Percentiles rank a stretch among this genome's conserved stretches.
Evolutionary conservation across 2,113 vertebrate species (phyloP).

Genomic region (Epinephelus lanceolatus): DNA sequence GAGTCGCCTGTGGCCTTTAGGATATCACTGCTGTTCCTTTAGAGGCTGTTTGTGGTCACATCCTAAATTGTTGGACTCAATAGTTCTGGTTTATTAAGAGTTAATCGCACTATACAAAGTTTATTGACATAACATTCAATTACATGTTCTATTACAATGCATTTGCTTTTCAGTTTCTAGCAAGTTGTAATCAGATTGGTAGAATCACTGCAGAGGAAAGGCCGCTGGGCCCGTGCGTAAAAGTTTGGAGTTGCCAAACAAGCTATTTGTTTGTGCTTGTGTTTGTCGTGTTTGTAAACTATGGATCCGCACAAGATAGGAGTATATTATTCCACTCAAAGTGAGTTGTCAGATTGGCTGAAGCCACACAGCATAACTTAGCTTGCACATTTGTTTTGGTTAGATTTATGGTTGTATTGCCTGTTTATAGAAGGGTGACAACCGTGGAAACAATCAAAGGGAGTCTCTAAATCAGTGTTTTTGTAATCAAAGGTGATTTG

Average conservation of each 20-base stretch:
- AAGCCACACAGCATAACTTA: not conserved
- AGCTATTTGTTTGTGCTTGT: not conserved
- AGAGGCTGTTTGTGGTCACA: not conserved
- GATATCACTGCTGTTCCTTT: no score
- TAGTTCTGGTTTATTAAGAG: not conserved
- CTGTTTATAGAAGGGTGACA: not conserved
- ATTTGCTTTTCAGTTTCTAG: not conserved
- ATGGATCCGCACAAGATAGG: fast-evolving
- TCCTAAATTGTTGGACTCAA: not conserved
- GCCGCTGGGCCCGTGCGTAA: not conserved
- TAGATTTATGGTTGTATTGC: not conserved
- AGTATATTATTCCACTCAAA: not conserved
- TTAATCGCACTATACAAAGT: not conserved
- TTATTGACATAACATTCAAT: not conserved
- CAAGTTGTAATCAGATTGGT: not conserved
- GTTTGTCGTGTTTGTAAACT: not conserved
- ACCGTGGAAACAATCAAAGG: not conserved
- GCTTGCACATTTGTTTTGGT: not conserved
- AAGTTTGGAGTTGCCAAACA: not conserved
- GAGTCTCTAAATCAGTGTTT: not conserved
- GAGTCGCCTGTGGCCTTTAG: not conserved
- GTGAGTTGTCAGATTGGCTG: slow-evolving; percentile 20
- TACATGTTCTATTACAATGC: no score
- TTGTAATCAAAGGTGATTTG: not conserved
- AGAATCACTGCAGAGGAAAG: not conserved